These are phyloP conservation scores for Apodemus agrarius DNA, from an alignment of 2,797 vertebrate genomes.

Conservation along the genomic window DNA sequence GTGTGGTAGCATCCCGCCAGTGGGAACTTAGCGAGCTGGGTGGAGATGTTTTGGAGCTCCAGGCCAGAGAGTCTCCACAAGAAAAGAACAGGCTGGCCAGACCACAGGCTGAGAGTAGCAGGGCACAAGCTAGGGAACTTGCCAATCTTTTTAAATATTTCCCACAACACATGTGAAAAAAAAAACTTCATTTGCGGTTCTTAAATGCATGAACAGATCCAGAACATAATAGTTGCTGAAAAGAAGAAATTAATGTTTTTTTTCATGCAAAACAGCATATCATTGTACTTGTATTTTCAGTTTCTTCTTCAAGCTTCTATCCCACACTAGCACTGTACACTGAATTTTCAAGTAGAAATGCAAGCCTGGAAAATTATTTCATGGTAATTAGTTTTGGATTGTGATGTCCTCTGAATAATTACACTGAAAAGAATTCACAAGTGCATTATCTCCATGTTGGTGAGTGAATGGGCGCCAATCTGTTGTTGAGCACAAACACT, in stretches of 20 bases:
- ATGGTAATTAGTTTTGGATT: constrained; percentile 64
- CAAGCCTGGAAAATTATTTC: constrained; percentile 62
- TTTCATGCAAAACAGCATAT: constrained; percentile 35
- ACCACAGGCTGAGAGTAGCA: too few relatives aligned
- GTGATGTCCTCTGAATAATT: constrained; percentile 41
- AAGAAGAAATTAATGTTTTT: constrained; percentile 48
- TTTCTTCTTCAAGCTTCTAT: constrained; percentile 67
- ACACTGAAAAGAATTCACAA: constrained; percentile 40
- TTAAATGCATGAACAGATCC: constrained; percentile 29
- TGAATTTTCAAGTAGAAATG: constrained; percentile 66
- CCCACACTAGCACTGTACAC: constrained; percentile 29
- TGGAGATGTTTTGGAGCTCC: too few relatives aligned
- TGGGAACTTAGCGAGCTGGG: too few relatives aligned
- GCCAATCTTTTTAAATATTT: too few relatives aligned
- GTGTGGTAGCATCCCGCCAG: too few relatives aligned
- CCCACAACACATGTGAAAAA: not conserved
- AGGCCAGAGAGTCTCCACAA: too few relatives aligned
- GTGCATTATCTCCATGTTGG: not conserved
- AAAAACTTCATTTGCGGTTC: constrained; percentile 17
- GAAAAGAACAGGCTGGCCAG: too few relatives aligned
- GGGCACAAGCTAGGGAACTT: too few relatives aligned
- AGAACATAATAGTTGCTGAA: constrained; percentile 24
- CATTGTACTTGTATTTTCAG: constrained; percentile 59
- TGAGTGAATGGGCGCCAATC: constrained; percentile 18
- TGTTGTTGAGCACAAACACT: constrained; percentile 39